Conservation (phyloP, 2,888 invertebrate species). For the Prosopocoilus inquinatus region DNA sequence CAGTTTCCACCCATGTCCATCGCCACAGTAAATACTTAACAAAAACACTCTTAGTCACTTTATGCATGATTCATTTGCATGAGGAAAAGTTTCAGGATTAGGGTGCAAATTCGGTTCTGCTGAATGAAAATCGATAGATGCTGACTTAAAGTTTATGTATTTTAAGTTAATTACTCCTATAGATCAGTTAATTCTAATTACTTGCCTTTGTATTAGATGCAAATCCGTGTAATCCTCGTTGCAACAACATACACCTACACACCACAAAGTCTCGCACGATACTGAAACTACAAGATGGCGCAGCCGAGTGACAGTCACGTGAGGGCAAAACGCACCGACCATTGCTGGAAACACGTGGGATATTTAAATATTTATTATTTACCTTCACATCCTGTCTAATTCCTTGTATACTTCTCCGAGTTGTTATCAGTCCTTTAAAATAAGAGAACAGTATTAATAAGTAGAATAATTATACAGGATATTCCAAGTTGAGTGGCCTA, state of each 20-base stretch:
- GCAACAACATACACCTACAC: constrained; percentile 42
- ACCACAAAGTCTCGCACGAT: constrained; percentile 34
- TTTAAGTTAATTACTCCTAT: background rate
- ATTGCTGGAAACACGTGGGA: too few relatives aligned
- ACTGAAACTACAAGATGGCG: constrained; percentile 31
- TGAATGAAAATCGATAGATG: constrained; percentile 12
- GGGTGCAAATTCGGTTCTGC: background rate
- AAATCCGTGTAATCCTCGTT: constrained; percentile 36
- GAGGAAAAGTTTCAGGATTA: background rate
- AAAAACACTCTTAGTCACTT: constrained; percentile 5
- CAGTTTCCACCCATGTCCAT: constrained; percentile 4
- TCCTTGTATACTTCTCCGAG: too few relatives aligned
- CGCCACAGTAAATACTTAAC: background rate
- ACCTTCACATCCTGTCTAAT: too few relatives aligned
- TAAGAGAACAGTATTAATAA: too few relatives aligned
- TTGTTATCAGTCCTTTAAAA: too few relatives aligned
- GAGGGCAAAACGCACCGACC: background rate
- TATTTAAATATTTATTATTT: too few relatives aligned
- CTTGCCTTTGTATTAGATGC: constrained; percentile 36
- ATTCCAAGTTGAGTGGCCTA: too few relatives aligned
- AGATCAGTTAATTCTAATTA: background rate
- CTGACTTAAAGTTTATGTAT: constrained; percentile 1
- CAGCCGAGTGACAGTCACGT: background rate
- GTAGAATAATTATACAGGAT: too few relatives aligned
- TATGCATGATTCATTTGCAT: constrained; percentile 14